Conservation (phyloP, 2,113 vertebrate genomes). For the Phyllostomus discolor region DNA sequence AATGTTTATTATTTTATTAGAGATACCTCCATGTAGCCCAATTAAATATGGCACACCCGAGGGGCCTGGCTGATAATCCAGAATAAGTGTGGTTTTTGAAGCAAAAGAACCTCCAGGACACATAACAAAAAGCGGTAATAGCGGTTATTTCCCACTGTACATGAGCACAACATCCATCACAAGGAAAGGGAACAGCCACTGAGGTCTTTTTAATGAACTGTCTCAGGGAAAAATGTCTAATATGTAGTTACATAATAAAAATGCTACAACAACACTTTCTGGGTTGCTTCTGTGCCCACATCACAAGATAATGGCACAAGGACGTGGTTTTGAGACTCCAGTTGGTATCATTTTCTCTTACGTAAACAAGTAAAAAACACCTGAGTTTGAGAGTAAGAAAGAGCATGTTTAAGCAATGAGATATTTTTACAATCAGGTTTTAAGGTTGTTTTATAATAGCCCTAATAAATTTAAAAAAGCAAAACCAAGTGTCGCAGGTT, state of each 20-base stretch:
- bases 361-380: conserved; percentile 39
- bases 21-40: not conserved
- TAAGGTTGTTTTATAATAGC: conserved; percentile 24
- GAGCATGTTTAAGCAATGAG: not conserved
- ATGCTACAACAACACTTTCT: conserved; percentile 8
- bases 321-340: conserved; percentile 43
- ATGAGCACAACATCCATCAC: conserved; percentile 56
- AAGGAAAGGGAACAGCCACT: conserved; percentile 35
- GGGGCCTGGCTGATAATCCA: conserved; percentile 36
- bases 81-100: conserved; percentile 41
- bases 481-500: not conserved
- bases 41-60: conserved; percentile 33
- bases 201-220: conserved; percentile 71
- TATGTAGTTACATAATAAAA: conserved; percentile 37
- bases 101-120: conserved; percentile 22
- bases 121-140: conserved; percentile 49
- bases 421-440: conserved; percentile 54
- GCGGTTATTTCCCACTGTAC: conserved; percentile 45
- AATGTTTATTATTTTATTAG: not conserved
- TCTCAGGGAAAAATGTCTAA: conserved; percentile 35
- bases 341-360: conserved; percentile 54
- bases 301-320: not conserved
- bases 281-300: conserved; percentile 42
- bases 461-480: conserved; percentile 23
- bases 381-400: conserved; percentile 40